A percentile compares a stretch with the other conserved stretches of the same genome.
These are phyloP conservation scores for Zingel zingel DNA, from an alignment of 2,113 vertebrate genomes.

Conservation along the genomic window DNA sequence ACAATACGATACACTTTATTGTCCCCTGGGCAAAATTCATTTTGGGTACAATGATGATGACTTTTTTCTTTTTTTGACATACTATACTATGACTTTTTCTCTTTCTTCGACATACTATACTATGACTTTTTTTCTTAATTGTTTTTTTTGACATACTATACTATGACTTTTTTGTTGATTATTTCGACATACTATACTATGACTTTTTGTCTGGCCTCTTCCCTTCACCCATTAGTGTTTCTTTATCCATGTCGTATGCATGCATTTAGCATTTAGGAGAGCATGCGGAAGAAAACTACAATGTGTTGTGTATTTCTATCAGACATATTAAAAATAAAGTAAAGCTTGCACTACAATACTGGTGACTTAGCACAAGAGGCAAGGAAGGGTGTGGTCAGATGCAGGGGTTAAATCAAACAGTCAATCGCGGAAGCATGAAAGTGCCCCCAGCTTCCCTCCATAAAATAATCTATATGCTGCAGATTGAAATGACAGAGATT, in stretches of 20 bases:
- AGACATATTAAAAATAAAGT: neutral
- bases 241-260: slow-evolving; percentile 1
- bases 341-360: neutral
- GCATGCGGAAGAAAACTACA: neutral
- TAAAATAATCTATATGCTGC: slow-evolving; percentile 54
- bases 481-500: slow-evolving; percentile 54
- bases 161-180: too few relatives aligned
- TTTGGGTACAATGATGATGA: too few relatives aligned
- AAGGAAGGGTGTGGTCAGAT: neutral
- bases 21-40: too few relatives aligned
- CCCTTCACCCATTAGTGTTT: neutral
- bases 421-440: slow-evolving; percentile 16
- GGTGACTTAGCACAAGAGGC: neutral
- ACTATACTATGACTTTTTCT: too few relatives aligned
- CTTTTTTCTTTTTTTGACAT: too few relatives aligned
- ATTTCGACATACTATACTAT: too few relatives aligned
- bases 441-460: slow-evolving; percentile 24
- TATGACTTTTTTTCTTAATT: too few relatives aligned
- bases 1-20: too few relatives aligned
- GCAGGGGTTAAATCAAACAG: slow-evolving; percentile 25
- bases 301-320: neutral
- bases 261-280: neutral
- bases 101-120: too few relatives aligned
- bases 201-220: neutral
- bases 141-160: too few relatives aligned